A percentile compares a stretch with the other conserved stretches of the same genome.
Conservation (phyloP, 2,113 vertebrate species). For the Oreocharis arfaki region DNA sequence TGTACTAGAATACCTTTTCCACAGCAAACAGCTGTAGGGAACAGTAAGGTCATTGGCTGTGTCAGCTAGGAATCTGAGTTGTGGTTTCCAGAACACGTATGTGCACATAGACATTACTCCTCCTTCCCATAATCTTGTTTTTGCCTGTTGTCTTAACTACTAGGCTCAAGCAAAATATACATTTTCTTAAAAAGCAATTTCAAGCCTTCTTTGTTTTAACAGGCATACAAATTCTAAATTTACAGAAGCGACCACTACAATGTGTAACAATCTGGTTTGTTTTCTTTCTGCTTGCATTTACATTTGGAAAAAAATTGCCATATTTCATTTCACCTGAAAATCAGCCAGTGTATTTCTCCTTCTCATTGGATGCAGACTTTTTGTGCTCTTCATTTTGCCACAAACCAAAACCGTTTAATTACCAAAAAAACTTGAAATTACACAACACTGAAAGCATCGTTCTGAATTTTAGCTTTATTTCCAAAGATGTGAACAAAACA, state of each 20-base stretch:
- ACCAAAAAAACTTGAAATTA: neutral
- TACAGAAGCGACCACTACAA: neutral
- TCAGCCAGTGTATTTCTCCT: neutral
- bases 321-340: neutral
- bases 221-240: neutral
- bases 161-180: neutral
- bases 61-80: neutral
- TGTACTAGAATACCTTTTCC: neutral
- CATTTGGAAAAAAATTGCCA: neutral
- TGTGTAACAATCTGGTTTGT: neutral
- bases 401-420: neutral
- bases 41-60: neutral
- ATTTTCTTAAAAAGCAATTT: neutral
- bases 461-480: neutral
- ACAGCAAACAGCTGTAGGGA: neutral
- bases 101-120: neutral
- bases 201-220: neutral
- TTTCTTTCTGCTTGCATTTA: neutral
- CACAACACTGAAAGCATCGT: neutral
- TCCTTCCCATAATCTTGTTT: neutral
- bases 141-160: neutral
- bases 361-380: neutral
- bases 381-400: neutral
- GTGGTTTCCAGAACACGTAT: neutral
- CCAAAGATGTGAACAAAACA: neutral